A percentile compares a stretch with the other conserved stretches of the same genome.
Evolutionary conservation across 2,888 invertebrate genomes (phyloP).

Genomic region (Scrobipalpa costella): DNA sequence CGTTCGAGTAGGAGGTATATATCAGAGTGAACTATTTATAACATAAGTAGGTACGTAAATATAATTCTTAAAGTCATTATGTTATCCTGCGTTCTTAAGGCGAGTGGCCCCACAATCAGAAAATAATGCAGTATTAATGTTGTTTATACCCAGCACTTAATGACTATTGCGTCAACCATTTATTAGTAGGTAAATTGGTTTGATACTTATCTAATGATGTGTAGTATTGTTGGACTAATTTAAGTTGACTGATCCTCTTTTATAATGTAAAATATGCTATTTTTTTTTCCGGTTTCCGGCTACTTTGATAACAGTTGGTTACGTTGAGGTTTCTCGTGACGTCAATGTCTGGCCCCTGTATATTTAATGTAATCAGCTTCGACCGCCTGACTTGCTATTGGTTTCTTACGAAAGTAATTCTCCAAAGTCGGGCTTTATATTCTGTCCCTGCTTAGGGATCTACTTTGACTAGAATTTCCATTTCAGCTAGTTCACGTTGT

Average conservation of each 20-base stretch:
- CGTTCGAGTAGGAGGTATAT: neutral
- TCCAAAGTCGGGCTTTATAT: neutral
- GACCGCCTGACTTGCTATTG: neutral
- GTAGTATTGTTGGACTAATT: neutral
- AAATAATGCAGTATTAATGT: conserved; percentile 21
- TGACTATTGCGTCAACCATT: conserved; percentile 20
- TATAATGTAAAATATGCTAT: neutral
- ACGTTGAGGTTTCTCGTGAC: neutral
- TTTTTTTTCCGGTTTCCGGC: conserved; percentile 5
- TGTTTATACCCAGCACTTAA: conserved; percentile 13
- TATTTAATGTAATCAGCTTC: neutral
- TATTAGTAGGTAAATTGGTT: conserved; percentile 15
- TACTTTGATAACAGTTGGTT: neutral
- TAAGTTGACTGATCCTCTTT: conserved; percentile 4
- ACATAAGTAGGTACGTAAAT: neutral
- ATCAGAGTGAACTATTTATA: neutral
- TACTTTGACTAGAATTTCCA: neutral
- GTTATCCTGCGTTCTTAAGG: neutral
- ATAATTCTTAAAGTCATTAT: conserved; percentile 6
- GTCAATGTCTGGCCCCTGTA: neutral
- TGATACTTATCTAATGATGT: neutral
- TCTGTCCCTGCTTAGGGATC: neutral
- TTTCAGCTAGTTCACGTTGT: neutral
- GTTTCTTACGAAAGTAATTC: neutral
- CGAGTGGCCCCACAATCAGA: conserved; percentile 14